A percentile compares a stretch with the other conserved stretches of the same genome.
These are phyloP conservation scores for Myzus persicae DNA, from an alignment of 1,140 invertebrate genomes.

Conservation along the genomic window DNA sequence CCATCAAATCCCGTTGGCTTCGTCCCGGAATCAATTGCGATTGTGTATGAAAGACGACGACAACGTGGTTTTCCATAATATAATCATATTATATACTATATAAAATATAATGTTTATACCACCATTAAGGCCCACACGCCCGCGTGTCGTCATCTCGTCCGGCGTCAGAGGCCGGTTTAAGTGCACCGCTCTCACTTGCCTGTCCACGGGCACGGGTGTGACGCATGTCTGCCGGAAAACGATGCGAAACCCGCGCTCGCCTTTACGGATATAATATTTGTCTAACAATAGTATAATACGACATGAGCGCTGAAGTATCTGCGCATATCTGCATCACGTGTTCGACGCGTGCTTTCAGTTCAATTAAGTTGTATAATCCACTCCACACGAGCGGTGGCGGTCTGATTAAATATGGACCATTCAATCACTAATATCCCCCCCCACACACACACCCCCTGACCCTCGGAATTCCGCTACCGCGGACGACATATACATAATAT, in stretches of 20 bases:
- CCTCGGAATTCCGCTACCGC: too few species aligned
- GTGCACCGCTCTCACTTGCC: not conserved
- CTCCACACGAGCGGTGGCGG: too few species aligned
- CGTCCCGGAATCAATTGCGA: not conserved
- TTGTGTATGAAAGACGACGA: not conserved
- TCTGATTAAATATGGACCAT: constrained; percentile 7
- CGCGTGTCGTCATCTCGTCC: not conserved
- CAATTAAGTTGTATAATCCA: constrained; percentile 23
- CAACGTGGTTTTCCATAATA: constrained; percentile 1
- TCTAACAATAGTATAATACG: too few species aligned
- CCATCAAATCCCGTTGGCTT: not conserved
- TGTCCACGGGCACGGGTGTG: too few species aligned
- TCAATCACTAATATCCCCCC: not conserved
- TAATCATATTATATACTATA: not conserved
- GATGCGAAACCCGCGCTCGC: not conserved
- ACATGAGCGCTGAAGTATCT: too few species aligned
- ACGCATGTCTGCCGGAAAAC: not conserved
- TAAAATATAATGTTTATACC: not conserved
- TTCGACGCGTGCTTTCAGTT: not conserved
- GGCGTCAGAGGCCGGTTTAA: not conserved
- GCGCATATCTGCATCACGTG: not conserved
- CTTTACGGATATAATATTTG: not conserved
- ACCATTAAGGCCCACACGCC: not conserved
- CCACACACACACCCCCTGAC: not conserved
- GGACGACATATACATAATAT: not conserved